Percentiles rank a stretch among this genome's conserved stretches.
Conservation (phyloP, 1,140 invertebrate species). For the Forficula auricularia region DNA sequence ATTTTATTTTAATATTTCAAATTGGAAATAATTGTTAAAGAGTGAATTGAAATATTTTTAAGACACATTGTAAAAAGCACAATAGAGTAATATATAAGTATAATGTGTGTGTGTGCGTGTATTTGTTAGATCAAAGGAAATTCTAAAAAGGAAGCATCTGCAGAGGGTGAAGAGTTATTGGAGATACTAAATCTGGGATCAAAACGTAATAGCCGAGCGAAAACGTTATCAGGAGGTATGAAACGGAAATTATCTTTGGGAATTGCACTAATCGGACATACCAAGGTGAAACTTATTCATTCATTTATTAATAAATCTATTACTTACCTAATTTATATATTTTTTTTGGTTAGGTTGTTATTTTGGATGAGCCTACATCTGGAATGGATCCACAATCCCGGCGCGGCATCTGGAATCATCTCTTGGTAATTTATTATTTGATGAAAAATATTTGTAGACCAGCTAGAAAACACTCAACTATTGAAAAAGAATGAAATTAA, state of each 20-base stretch:
- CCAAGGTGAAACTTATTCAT: too few relatives aligned
- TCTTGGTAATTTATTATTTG: slow-evolving; percentile 31
- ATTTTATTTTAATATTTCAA: too few relatives aligned
- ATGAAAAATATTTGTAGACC: not conserved
- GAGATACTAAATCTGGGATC: slow-evolving; percentile 32
- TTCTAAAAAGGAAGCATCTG: slow-evolving; percentile 30
- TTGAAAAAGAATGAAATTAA: too few relatives aligned
- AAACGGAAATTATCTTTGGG: slow-evolving; percentile 62
- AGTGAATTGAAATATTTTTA: too few relatives aligned
- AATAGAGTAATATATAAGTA: too few relatives aligned
- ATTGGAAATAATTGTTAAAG: too few relatives aligned
- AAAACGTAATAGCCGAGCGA: slow-evolving; percentile 36
- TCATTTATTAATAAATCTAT: too few relatives aligned
- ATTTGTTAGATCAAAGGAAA: slow-evolving; percentile 50
- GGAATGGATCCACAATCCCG: slow-evolving; percentile 89
- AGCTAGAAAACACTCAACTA: too few relatives aligned
- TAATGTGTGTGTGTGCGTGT: slow-evolving; percentile 12
- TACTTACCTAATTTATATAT: too few relatives aligned
- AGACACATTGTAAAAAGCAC: too few relatives aligned
- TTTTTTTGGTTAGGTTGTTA: too few relatives aligned
- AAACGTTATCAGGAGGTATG: slow-evolving; percentile 68
- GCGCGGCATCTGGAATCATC: slow-evolving; percentile 72
- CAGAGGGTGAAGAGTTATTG: slow-evolving; percentile 29
- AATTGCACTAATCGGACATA: slow-evolving; percentile 51
- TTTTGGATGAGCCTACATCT: slow-evolving; percentile 85